Base-by-base conservation (phyloP, 2,797 vertebrate genomes). In the Pseudopleuronectes americanus region DNA sequence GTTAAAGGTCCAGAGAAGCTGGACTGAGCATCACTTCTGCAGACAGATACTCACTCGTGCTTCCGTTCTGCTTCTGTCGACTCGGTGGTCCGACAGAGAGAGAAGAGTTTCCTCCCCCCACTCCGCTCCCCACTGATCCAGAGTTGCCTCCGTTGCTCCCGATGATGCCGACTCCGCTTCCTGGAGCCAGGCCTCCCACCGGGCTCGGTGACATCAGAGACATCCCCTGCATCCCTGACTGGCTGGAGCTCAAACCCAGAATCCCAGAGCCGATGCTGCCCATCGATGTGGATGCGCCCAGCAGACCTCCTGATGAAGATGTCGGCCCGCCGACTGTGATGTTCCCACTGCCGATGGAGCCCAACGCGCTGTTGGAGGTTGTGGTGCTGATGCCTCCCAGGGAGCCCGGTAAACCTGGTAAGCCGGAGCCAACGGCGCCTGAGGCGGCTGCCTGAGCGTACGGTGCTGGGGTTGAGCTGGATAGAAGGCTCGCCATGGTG, bases 41-140 rank as follows among this genome's bases (percentile, higher is more conserved):
- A 8, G 36, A 28, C 14, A 10, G 45, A 70, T 53, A 92, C 96
- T 96, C 88, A 97, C 96, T 96, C 41, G 94, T 94, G 90, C 94
- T 93, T 4, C 96, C 95, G 0, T 97, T 97, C 90, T 96, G 96
- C 86, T 97, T 94, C 84, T 92, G 94, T 19, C 73, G 87, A 84
- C 90, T 93, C 0, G 92, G 87, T 8, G 92, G 90, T 62, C 86
- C 74, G 19, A 86, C 53, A 0, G 85, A 84, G 6, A 93, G 84
- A 1, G 71, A 68, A 0, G 71, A 63, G 72, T 43, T 82, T 28
- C 90, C 92, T 58, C 84, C 87, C 19, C 61, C 22, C 13, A 76
- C 56, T 13, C 74, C 79, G 33, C 87, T 78, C 9, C 74, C 85
- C 0, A 19, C 22, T 2, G 83, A 52, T 4, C 83, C 90, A 1